Base-by-base conservation (phyloP, 2,888 invertebrate genomes). In the Gandaritis pyraliata region DNA sequence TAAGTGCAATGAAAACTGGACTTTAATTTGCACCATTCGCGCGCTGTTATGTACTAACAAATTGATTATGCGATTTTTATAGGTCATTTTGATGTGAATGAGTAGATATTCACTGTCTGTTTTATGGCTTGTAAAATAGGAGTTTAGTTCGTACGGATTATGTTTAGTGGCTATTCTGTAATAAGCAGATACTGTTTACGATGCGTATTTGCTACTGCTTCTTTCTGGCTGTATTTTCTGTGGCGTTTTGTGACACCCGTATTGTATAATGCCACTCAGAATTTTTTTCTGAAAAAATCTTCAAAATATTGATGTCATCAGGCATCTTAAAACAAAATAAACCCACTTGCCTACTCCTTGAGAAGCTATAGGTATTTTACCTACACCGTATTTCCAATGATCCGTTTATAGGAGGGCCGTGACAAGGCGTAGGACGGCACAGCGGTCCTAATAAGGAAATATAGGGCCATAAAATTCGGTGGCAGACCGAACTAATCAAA, bases 381-480 rank as follows among this genome's bases (percentile, higher is more conserved):
- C 64, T 64, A 62, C 56, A 58, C 56, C 60, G 58, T 58, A 60
- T 67, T 64, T 38, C 58, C 62, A 64, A 65, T 64, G 68, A 69
- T 69, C 64, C 63, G 68, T 71, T 66, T 71, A 69, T 67, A 65
- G 54, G 63, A 64, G 65, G 65, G 56, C 54, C 60, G 65, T 69
- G 65, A 65, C 62, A 69, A 70, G 69, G 73, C 75, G 76, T 74
- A 75, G 77, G 72, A 75, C 71, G 74, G 72, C 71, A 75, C 82
- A 76, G 72, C 74, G 81, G 79, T 76, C 77, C 80, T 91, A 92
- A 91, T 91, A 86, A 89, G 87, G 83, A 90, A 85, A 91, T 91
- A 92, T 90, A 82, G 90, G 82, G 86, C 75, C 85, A 87, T 92
- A 92, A 92, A 91, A 87, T 70, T 67, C 84, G 77, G 80, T 81